Percentiles rank a stretch among this genome's conserved stretches.
These are phyloP conservation scores for Propsilocerus akamusi DNA, from an alignment of 1,140 invertebrate species.

Conservation along the genomic window DNA sequence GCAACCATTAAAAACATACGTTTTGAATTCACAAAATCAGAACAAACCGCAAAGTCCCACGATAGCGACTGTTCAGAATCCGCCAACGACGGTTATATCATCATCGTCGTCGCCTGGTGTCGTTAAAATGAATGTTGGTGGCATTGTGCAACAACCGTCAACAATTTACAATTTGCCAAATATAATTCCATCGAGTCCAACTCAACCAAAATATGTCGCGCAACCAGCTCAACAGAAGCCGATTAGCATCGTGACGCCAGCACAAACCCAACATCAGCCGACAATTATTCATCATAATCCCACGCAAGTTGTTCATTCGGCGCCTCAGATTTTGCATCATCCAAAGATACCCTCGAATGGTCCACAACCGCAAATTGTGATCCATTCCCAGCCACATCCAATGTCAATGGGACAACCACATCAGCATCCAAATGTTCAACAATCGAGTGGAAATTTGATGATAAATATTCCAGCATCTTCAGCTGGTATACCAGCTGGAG, in stretches of 20 bases:
- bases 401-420: not conserved
- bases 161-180: constrained; percentile 18
- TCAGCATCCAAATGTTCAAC: not conserved
- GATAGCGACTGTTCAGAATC: not conserved
- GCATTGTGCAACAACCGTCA: constrained; percentile 9
- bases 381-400: constrained; percentile 1
- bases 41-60: not conserved
- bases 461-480: constrained; percentile 11
- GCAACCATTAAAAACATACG: not conserved
- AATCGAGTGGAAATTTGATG: constrained; percentile 3
- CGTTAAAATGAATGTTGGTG: not conserved
- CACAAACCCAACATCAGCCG: not conserved
- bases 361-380: not conserved
- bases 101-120: too few species aligned
- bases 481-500: constrained; percentile 3
- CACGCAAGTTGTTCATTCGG: not conserved
- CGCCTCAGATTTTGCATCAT: not conserved
- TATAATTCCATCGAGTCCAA: not conserved
- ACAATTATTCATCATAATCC: not conserved
- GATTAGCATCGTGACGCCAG: not conserved
- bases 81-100: not conserved
- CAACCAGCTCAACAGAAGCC: not conserved
- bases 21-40: not conserved
- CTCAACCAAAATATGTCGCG: not conserved
- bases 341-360: not conserved